Percentiles rank a stretch among this genome's conserved stretches.
Evolutionary conservation across 2,797 vertebrate species (phyloP).

Genomic region (Sylvia borin): DNA sequence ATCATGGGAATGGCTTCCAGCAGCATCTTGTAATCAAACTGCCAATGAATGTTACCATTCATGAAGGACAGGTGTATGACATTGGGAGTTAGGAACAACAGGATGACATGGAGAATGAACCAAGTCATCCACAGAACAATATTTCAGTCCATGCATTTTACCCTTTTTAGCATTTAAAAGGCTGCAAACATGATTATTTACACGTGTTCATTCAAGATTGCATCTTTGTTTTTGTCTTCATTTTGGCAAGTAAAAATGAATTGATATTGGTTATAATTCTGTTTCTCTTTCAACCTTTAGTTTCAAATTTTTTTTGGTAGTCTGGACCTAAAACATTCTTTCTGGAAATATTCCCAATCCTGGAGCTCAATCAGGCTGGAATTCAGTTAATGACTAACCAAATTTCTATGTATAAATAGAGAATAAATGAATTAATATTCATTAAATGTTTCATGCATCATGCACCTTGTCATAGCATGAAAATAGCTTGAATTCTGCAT

Average conservation of each 20-base stretch:
- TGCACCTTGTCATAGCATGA: not conserved
- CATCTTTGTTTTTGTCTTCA: not conserved
- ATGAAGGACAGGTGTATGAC: not conserved
- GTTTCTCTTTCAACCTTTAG: not conserved
- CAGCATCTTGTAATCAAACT: not conserved
- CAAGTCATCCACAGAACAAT: not conserved
- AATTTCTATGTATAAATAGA: not conserved
- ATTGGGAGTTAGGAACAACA: not conserved
- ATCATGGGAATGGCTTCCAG: not conserved
- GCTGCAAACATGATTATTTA: not conserved
- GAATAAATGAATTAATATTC: not conserved
- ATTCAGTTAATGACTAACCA: not conserved
- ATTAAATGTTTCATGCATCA: not conserved
- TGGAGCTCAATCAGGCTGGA: not conserved
- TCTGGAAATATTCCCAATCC: not conserved
- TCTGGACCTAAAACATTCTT: not conserved
- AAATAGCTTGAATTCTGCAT: not conserved
- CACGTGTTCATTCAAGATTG: not conserved
- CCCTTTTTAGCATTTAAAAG: not conserved
- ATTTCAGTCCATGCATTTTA: not conserved
- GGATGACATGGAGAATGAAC: not conserved
- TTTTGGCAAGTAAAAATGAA: not conserved
- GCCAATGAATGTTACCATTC: not conserved
- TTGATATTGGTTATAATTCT: not conserved
- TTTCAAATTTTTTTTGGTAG: not conserved